Evolutionary conservation across 2,888 invertebrate genomes (phyloP).

Genomic region (Troilus luridus): DNA sequence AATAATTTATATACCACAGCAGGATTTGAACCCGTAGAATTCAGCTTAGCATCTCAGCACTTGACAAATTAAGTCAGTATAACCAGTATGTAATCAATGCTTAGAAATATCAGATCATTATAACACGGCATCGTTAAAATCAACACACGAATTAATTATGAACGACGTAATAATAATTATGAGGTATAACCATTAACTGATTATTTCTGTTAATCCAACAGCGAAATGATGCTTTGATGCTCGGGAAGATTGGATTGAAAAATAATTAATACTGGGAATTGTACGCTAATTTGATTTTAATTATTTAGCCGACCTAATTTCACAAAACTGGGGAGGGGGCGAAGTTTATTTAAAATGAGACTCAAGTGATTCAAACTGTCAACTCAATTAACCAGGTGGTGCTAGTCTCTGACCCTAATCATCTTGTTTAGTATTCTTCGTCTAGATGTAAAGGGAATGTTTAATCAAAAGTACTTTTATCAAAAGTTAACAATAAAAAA

Average conservation of each 20-base stretch:
- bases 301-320: neutral
- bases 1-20: too few species aligned
- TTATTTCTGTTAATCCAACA: neutral
- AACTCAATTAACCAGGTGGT: neutral
- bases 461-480: neutral
- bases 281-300: neutral
- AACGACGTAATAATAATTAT: neutral
- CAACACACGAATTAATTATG: too few species aligned
- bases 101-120: too few species aligned
- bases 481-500: neutral
- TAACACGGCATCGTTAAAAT: too few species aligned
- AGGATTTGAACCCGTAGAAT: too few species aligned
- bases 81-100: too few species aligned
- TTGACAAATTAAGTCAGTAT: too few species aligned
- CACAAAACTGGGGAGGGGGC: neutral
- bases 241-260: neutral
- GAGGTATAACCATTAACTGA: neutral
- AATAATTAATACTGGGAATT: neutral
- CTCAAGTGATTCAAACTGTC: neutral
- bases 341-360: neutral
- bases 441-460: neutral
- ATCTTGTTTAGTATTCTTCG: neutral
- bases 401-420: neutral
- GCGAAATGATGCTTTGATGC: neutral
- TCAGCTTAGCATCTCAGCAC: too few species aligned